Evolutionary conservation across 1,140 invertebrate species (phyloP), one percentile per base, ranked within the genome.

Genomic region (Coenobita brevimanus): DNA sequence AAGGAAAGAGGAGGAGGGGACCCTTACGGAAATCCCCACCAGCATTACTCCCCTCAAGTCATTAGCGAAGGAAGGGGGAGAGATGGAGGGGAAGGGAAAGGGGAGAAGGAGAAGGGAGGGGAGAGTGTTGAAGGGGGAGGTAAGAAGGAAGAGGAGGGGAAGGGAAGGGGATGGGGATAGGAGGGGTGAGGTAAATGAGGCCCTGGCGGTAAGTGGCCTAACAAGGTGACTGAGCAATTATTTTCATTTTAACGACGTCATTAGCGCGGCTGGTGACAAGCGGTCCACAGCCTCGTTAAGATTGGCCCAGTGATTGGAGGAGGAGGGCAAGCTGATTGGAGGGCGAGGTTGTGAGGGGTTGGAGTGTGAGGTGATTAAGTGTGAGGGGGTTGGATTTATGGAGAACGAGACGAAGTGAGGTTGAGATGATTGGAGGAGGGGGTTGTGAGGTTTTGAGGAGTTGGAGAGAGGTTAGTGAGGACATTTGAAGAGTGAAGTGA

Each of bases 231-330:
- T 87, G 84, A 87, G 79, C 84, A 87, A 87, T 87, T 87, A 87
- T 87, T 87, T 87, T 87, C 84, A 87, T 87, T 87, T 87, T 87
- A 87, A 87, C 84, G 84, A 87, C 75, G 84, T 87, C 84, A 87
- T 87, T 87, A 87, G 84, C 84, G 84, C 84, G 41, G 75, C 84
- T 57, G 76, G 84, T 87, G 84, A 87, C 84, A 87, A 87, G 84
- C 79, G 84, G 84, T 38, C 84, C 64, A 87, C 60, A 75, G 73
- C 46, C 75, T 87, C 84, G 84, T 87, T 87, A 87, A 87, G 84
- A 87, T 87, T 62, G 33, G 76, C 60, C 84, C 84, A 87, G 73
- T 87, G 84, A 87, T 87, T 87, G 84, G 84, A 71, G 75, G 84
- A 76, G 75, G 82, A 2, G n/a, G 17, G 38, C 27, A 24, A 41